Evolutionary conservation across 2,888 invertebrate species (phyloP).

Genomic region (Spisula subtruncata): DNA sequence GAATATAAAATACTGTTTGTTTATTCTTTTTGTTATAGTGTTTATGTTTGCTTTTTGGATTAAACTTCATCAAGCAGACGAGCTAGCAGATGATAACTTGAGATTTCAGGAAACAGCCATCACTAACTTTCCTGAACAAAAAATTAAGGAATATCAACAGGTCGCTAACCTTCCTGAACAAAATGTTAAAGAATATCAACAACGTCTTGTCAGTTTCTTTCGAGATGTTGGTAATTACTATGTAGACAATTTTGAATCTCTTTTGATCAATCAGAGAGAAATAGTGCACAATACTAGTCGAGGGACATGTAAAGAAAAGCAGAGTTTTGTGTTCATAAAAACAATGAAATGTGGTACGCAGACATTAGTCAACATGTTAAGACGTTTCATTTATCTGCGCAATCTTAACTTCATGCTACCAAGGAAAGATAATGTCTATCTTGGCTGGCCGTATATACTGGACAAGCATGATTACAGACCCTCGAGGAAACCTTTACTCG

Average conservation of each 20-base stretch:
- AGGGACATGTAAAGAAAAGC: slow-evolving; percentile 64
- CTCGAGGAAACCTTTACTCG: slow-evolving; percentile 79
- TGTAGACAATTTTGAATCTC: slow-evolving; percentile 54
- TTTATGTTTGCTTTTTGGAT: slow-evolving; percentile 27
- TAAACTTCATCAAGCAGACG: not conserved
- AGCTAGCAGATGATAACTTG: not conserved
- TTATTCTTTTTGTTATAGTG: not conserved
- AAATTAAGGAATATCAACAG: not conserved
- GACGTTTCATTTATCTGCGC: slow-evolving; percentile 81
- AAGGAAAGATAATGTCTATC: slow-evolving; percentile 79
- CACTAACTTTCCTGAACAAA: not conserved
- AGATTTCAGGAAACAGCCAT: slow-evolving; percentile 7
- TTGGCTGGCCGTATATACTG: slow-evolving; percentile 86
- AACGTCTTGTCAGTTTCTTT: not conserved
- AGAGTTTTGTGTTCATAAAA: slow-evolving; percentile 86
- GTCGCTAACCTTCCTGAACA: not conserved
- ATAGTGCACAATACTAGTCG: slow-evolving; percentile 48
- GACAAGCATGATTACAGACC: slow-evolving; percentile 80
- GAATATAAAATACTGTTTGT: slow-evolving; percentile 38
- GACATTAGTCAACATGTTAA: slow-evolving; percentile 83
- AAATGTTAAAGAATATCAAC: not conserved
- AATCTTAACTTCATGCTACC: slow-evolving; percentile 85
- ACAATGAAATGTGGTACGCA: slow-evolving; percentile 87
- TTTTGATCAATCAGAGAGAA: slow-evolving; percentile 36
- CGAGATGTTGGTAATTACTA: slow-evolving; percentile 3